Conservation (phyloP, 64 coral and sea anemone species). For the Platygyra sinensis region DNA sequence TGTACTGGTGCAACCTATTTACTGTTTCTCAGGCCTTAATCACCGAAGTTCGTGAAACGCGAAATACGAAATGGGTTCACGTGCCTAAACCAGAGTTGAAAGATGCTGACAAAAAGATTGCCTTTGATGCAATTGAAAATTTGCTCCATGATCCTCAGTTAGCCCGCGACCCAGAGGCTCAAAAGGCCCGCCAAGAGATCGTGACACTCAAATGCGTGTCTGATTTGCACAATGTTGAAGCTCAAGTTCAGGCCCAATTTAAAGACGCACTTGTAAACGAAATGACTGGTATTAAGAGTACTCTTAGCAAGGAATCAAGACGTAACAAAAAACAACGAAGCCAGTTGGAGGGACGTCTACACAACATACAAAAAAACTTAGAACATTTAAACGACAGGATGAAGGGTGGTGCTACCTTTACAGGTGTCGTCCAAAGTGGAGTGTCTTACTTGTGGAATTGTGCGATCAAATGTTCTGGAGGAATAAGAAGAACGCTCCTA, state of each 20-base stretch:
- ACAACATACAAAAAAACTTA: background rate
- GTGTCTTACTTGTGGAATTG: background rate
- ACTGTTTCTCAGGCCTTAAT: slow-evolving; percentile 11
- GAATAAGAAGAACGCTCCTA: background rate
- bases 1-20: slow-evolving; percentile 61
- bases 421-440: background rate
- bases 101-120: background rate
- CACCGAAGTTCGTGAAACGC: slow-evolving; percentile 10
- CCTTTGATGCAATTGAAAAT: too few species aligned
- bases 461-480: background rate
- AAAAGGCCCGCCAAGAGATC: background rate
- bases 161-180: slow-evolving; percentile 15
- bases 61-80: slow-evolving; percentile 54
- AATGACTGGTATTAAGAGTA: background rate
- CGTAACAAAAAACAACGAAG: background rate
- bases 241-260: background rate
- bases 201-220: background rate
- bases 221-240: background rate
- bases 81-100: slow-evolving; percentile 17
- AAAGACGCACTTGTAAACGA: background rate
- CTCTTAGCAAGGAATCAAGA: background rate
- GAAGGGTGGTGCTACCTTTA: background rate
- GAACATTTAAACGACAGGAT: background rate
- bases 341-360: background rate
- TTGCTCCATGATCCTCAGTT: too few species aligned